phyloP scores from a whole-genome alignment of 2,888 invertebrate genomes.

The Conistra vaccinii region DNA sequence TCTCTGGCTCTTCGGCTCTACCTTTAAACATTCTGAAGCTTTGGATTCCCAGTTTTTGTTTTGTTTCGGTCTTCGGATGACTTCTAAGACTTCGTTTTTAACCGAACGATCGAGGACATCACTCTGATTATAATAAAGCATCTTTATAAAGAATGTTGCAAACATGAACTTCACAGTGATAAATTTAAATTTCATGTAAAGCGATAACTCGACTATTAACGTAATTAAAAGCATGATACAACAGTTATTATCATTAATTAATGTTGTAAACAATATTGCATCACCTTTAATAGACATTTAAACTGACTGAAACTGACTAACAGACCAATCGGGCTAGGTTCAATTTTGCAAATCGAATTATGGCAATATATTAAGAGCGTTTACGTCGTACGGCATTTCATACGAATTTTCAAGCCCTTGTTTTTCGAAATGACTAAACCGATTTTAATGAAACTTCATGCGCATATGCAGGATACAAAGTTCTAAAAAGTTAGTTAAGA shows the following conservation, averaged over 20 bases:
- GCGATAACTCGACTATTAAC: constrained; percentile 1
- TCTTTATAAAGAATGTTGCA: constrained; percentile 4
- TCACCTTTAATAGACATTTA: constrained; percentile 13
- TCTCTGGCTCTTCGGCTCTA: constrained; percentile 31
- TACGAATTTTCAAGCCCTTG: no score
- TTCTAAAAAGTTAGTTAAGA: no score
- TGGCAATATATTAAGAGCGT: no score
- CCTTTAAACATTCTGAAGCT: constrained; percentile 51
- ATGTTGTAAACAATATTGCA: constrained; percentile 12
- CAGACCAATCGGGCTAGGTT: background rate
- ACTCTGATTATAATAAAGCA: constrained; percentile 22
- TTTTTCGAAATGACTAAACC: no score
- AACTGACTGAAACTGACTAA: constrained; percentile 5
- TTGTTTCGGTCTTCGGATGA: constrained; percentile 38
- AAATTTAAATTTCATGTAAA: constrained; percentile 31
- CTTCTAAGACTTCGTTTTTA: constrained; percentile 33
- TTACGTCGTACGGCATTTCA: no score
- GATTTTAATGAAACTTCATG: no score
- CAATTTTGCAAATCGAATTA: constrained; percentile 15
- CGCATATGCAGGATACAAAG: no score
- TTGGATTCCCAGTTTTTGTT: constrained; percentile 39
- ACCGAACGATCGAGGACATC: constrained; percentile 10
- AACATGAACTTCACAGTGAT: constrained; percentile 8
- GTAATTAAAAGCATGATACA: constrained; percentile 9
- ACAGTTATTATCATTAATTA: constrained; percentile 23